Percentiles rank a stretch among this genome's conserved stretches.
Conservation (phyloP, 2,113 vertebrate species). For the Martes martes region DNA sequence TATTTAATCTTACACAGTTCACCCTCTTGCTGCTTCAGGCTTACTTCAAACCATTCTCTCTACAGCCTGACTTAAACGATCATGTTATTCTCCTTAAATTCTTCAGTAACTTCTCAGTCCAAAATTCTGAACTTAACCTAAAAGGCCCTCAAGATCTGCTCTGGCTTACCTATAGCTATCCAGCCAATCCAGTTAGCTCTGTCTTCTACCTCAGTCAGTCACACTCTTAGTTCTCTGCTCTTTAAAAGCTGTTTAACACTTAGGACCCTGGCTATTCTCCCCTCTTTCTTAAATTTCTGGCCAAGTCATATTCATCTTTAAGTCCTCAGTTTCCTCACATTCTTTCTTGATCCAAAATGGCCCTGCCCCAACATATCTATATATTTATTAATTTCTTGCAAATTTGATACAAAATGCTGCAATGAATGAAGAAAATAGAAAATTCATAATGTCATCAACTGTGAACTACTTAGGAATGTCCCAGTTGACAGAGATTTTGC, state of each 20-base stretch:
- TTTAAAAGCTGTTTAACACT: neutral
- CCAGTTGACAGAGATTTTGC: neutral
- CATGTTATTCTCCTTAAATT: neutral
- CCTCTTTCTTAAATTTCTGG: neutral
- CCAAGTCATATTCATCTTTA: neutral
- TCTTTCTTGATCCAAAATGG: neutral
- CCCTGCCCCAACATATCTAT: neutral
- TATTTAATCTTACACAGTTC: neutral
- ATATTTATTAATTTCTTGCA: neutral
- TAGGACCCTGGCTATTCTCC: neutral
- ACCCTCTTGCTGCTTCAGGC: neutral
- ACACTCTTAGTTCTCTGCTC: neutral
- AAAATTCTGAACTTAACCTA: neutral
- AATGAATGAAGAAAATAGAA: neutral
- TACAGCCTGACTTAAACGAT: neutral
- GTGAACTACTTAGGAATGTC: neutral
- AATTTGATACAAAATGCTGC: neutral
- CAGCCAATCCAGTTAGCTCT: neutral
- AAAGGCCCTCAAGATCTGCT: neutral
- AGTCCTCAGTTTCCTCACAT: neutral
- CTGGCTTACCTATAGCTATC: too few species aligned
- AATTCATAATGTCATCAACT: neutral
- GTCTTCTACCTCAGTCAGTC: neutral
- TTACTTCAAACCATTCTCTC: neutral
- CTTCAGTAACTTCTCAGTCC: neutral